Base-by-base conservation (phyloP, 2,888 invertebrate species). In the Chloromyia formosa region DNA sequence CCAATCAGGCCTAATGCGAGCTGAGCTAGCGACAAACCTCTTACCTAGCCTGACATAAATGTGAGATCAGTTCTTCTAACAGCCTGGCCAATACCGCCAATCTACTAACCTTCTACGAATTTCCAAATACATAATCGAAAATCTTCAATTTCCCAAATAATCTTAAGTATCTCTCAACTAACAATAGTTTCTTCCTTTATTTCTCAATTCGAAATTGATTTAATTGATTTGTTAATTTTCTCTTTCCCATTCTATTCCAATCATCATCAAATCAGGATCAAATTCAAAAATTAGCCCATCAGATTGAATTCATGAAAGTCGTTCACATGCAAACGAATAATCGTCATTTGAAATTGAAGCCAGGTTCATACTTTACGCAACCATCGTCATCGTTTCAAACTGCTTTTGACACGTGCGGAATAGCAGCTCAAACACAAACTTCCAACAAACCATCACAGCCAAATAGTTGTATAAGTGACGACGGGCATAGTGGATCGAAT, bases 291-390 rank as follows among this genome's bases (percentile, higher is more conserved):
- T 86, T 96, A 78, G 95, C 95, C 0, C 94, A 94, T 23, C 95
- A 95, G 85, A 95, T 96, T 79, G 95, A 96, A 84, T 94, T 94
- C 85, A 94, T 95, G 94, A 94, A 94, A 87, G 95, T 95, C 84
- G 94, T 95, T 20, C 94, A 95, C 82, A 95, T 96, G 95, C 94
- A 95, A 86, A 91, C 94, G 88, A 94, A 95, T 87, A 96, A 96
- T 85, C 88, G 95, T 5, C 95, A 95, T 84, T 86, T 96, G 79
- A 93, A 94, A 80, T 94, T 94, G 76, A 92, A 93, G 79, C 90
- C 91, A 0, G 94, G 94, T 20, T 92, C 94, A 1, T 94, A 94
- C 85, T 94, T 94, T 85, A 92, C 90, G 71, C 87, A 89, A 68
- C 83, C 88, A 56, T 87, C 88, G 77, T 87, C 88, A 73, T 87